Conservation (phyloP, 2,113 vertebrate genomes). For the Tachuris rubrigastra region DNA sequence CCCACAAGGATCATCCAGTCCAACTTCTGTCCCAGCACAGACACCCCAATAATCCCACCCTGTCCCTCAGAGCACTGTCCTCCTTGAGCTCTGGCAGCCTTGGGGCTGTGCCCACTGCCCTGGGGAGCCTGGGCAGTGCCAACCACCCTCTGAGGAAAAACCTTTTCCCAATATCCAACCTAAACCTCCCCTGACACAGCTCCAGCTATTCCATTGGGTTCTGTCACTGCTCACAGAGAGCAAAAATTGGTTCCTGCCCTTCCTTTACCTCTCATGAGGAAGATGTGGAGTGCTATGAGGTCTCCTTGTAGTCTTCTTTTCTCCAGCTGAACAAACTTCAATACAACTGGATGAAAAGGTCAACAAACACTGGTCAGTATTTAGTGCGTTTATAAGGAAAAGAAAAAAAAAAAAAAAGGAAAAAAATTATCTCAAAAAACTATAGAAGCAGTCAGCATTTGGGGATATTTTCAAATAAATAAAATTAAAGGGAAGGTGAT, state of each 20-base stretch:
- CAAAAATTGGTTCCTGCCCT: neutral
- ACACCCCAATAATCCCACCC: neutral
- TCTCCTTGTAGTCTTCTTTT: neutral
- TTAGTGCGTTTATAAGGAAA: neutral
- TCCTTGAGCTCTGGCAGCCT: neutral
- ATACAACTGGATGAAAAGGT: neutral
- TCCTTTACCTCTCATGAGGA: neutral
- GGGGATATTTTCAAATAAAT: neutral
- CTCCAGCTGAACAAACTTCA: neutral
- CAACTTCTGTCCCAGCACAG: neutral
- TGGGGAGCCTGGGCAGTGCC: neutral
- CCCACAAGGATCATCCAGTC: neutral
- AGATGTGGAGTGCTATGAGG: neutral
- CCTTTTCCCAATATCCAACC: neutral
- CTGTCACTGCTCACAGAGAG: neutral
- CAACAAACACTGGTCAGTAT: neutral
- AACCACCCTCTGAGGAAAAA: neutral
- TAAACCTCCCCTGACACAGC: no score
- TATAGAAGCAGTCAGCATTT: neutral
- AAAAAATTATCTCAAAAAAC: neutral
- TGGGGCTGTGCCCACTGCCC: neutral
- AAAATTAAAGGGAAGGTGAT: neutral
- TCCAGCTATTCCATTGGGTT: neutral
- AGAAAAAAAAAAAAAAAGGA: neutral
- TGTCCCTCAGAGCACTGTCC: neutral